A percentile compares a stretch with the other conserved stretches of the same genome.
Conservation (phyloP, 2,797 vertebrate species). For the Clarias laeviceps region DNA sequence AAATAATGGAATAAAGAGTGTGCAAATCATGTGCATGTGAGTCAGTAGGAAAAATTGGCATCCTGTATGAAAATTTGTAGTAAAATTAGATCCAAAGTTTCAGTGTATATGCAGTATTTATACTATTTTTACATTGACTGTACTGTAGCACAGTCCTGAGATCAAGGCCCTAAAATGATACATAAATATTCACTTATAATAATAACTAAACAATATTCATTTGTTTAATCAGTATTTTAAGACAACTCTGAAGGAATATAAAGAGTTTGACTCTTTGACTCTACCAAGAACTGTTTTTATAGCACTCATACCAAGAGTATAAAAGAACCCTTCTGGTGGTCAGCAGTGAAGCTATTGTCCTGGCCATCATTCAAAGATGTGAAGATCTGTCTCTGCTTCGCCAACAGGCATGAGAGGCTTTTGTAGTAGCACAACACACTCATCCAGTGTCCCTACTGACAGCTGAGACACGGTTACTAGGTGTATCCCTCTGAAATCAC, state of each 20-base stretch:
- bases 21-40: neutral
- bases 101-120: neutral
- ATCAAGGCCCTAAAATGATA: neutral
- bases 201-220: neutral
- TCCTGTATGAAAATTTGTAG: neutral
- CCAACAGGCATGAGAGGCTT: slow-evolving; percentile 16
- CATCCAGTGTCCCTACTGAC: slow-evolving; percentile 24
- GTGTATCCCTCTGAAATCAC: slow-evolving; percentile 4
- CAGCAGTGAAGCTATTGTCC: slow-evolving; percentile 29
- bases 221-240: neutral
- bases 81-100: neutral
- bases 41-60: neutral
- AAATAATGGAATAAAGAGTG: neutral
- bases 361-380: slow-evolving; percentile 22
- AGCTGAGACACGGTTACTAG: slow-evolving; percentile 27
- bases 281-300: neutral
- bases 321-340: slow-evolving; percentile 15
- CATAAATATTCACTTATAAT: no score
- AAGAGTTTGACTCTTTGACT: neutral
- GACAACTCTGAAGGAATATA: neutral
- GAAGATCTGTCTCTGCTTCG: slow-evolving; percentile 20
- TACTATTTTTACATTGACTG: neutral
- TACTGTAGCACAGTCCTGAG: neutral
- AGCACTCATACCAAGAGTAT: neutral
- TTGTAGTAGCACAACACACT: slow-evolving; percentile 8